A percentile compares a stretch with the other conserved stretches of the same genome.
These are phyloP conservation scores for Hydrochoerus hydrochaeris DNA, from an alignment of 2,113 vertebrate species.

Conservation along the genomic window DNA sequence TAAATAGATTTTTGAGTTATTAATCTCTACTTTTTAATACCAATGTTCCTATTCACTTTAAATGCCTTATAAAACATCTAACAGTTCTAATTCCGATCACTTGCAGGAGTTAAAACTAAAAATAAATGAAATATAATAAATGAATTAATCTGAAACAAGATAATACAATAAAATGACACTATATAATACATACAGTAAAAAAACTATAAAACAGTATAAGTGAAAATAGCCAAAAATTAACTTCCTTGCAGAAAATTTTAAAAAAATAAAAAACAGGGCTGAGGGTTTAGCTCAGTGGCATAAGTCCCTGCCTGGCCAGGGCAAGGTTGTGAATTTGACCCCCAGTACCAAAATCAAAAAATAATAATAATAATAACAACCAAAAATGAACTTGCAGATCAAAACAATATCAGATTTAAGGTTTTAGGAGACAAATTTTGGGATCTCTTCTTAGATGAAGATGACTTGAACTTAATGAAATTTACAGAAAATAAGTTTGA, in stretches of 20 bases:
- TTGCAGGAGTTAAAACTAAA: not conserved
- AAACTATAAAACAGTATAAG: not conserved
- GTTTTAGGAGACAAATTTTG: not conserved
- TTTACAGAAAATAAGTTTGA: slow-evolving; percentile 42
- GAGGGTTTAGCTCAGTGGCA: too few relatives aligned
- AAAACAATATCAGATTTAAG: not conserved
- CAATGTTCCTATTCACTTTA: slow-evolving; percentile 32
- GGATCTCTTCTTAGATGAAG: not conserved
- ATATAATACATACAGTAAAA: not conserved
- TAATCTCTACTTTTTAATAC: slow-evolving; percentile 51
- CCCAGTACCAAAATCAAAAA: too few relatives aligned
- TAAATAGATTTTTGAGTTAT: slow-evolving; percentile 18
- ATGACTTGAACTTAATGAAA: not conserved
- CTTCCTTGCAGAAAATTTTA: not conserved
- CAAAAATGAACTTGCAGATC: not conserved
- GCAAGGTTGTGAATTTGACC: too few relatives aligned
- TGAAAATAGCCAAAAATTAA: slow-evolving; percentile 24
- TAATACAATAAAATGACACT: not conserved
- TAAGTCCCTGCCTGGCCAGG: too few relatives aligned
- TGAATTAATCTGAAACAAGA: not conserved
- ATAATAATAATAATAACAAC: not conserved
- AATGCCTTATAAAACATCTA: slow-evolving; percentile 14
- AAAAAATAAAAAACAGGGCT: too few relatives aligned
- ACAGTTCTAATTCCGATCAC: not conserved
- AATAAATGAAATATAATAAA: slow-evolving; percentile 52